phyloP scores from a whole-genome alignment of 1,140 invertebrate genomes.

The Holotrichia oblita region DNA sequence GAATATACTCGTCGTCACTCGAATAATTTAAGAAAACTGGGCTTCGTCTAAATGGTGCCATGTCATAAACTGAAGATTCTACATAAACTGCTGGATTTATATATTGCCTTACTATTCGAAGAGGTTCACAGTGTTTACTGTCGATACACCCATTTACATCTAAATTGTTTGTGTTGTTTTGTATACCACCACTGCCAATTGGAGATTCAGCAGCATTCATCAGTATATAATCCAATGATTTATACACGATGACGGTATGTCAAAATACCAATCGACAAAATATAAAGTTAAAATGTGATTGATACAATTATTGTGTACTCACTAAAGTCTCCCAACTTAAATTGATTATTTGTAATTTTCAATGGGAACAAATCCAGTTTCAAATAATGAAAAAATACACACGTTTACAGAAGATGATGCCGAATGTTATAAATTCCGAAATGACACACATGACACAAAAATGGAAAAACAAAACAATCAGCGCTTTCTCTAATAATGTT shows the following conservation, averaged over 20 bases:
- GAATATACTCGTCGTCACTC: conserved; percentile 37
- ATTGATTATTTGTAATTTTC: conserved; percentile 36
- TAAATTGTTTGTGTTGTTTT: conserved; percentile 27
- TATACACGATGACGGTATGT: conserved; percentile 11
- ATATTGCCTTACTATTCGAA: conserved; percentile 39
- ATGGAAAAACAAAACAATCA: conserved; percentile 41
- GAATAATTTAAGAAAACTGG: conserved; percentile 39
- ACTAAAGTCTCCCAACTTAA: conserved; percentile 38
- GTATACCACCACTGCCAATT: conserved; percentile 33
- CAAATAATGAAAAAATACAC: conserved; percentile 38
- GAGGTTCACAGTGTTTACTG: conserved; percentile 22
- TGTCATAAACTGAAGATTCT: conserved; percentile 40
- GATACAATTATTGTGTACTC: conserved; percentile 23
- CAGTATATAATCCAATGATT: conserved; percentile 24
- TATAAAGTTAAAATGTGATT: not conserved
- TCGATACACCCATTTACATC: conserved; percentile 30
- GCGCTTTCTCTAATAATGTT: conserved; percentile 39
- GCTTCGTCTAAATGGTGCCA: conserved; percentile 38
- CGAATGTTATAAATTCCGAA: conserved; percentile 40
- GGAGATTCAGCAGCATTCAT: conserved; percentile 37
- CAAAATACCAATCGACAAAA: conserved; percentile 21
- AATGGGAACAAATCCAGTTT: conserved; percentile 11
- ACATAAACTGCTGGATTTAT: conserved; percentile 42
- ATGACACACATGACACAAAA: conserved; percentile 41
- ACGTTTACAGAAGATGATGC: conserved; percentile 39